Base-by-base conservation (phyloP, 2,113 vertebrate species). In the Lonchura striata region DNA sequence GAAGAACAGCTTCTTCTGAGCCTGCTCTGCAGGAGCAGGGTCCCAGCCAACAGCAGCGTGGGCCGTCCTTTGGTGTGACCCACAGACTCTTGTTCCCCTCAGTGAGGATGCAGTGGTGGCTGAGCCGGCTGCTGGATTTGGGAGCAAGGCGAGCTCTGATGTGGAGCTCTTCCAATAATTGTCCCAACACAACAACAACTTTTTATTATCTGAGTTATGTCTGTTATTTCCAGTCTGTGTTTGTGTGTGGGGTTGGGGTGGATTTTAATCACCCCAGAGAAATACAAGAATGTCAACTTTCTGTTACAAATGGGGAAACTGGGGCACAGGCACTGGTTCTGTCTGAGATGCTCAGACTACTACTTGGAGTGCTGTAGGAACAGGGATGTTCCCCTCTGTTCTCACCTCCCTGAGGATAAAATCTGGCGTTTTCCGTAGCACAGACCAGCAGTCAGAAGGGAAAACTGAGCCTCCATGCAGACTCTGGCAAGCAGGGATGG, bases 21-120 rank as follows among this genome's bases (percentile, higher is more conserved):
- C 54, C 71, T 0, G 0, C 33, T 70, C 13, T 0, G 44, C 27
- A 0, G 0, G n/a, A 63, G 68, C 27, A 15, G 72, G 44, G 84
- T 66, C 30, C 24, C 68, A 46, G 75, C 49, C 6, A 6, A 21
- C 50, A 10, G 9, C 33, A 24, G 25, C 1, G 0, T 46, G 37
- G 56, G 50, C 16, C 59, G 9, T 30, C 59, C 54, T 61, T 47
- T 28, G 44, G 14, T 37, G 24, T 27, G 60, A 46, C 23, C 46
- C 4, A 0, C 37, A 21, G 90, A 72, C 82, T 76, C 1, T 1
- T 3, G n/a, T 37, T 56, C 39, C 56, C 7, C 27, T 78, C 75
- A 1, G 1, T 1, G 2, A 68, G 64, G 92, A 63, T 22, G 18
- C 4, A 2, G 64, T 6, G 44, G 5, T 87, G 66, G n/a, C 88